Percentiles rank a stretch among this genome's conserved stretches.
Evolutionary conservation across 2,113 vertebrate species (phyloP).

Genomic region (Megaceryle maxima): DNA sequence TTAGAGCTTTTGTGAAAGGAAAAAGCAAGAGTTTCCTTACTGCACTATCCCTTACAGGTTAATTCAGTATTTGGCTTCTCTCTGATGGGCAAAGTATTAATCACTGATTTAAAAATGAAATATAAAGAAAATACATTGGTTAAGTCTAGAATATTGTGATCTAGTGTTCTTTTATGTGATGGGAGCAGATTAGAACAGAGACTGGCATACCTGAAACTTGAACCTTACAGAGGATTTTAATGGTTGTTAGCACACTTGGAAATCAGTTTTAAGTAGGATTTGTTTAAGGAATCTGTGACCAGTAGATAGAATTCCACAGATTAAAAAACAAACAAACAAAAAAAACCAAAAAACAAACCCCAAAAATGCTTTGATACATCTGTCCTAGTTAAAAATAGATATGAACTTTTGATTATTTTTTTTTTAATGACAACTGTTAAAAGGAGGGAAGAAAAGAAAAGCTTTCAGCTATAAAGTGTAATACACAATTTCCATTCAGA

Average conservation of each 20-base stretch:
- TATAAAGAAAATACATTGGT: neutral
- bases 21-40: neutral
- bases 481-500: neutral
- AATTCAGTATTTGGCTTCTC: neutral
- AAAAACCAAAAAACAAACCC: neutral
- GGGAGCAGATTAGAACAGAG: neutral
- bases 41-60: neutral
- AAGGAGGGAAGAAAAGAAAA: neutral
- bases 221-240: neutral
- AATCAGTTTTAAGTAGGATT: neutral
- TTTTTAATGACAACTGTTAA: neutral
- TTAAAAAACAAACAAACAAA: neutral
- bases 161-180: neutral
- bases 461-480: neutral
- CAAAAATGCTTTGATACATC: neutral
- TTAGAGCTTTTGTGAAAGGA: neutral
- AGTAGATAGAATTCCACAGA: neutral
- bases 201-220: neutral
- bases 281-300: neutral
- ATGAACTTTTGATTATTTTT: neutral
- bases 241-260: neutral
- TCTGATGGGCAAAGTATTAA: neutral
- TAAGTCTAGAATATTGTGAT: neutral
- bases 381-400: neutral
- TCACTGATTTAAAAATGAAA: neutral